These are phyloP conservation scores for Cosmorhoe ocellata DNA, from an alignment of 2,888 invertebrate species.

Conservation along the genomic window DNA sequence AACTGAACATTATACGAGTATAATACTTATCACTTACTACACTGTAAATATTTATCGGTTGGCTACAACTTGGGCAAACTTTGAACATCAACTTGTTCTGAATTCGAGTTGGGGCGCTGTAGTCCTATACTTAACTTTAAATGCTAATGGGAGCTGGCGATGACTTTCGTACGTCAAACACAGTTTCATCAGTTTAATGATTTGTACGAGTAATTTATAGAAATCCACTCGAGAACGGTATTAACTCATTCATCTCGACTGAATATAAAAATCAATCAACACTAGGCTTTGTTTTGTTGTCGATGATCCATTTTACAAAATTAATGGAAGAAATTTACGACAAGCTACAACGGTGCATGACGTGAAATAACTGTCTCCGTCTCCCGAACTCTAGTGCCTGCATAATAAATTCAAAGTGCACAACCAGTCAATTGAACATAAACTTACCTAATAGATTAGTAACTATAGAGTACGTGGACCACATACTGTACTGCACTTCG, in stretches of 20 bases:
- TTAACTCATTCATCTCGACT: too few species aligned
- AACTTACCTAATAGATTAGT: conserved; percentile 72
- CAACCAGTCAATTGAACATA: conserved; percentile 5
- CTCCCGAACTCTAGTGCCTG: neutral
- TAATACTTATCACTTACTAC: too few species aligned
- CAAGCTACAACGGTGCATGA: neutral
- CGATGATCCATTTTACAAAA: too few species aligned
- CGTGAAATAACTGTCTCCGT: neutral
- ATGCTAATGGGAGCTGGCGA: neutral
- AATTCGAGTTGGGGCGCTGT: conserved; percentile 9
- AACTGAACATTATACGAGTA: too few species aligned
- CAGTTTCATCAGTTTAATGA: too few species aligned
- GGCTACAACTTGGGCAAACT: conserved; percentile 11
- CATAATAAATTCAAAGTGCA: conserved; percentile 14
- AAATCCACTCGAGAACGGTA: too few species aligned
- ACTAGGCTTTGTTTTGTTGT: too few species aligned
- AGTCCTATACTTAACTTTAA: conserved; percentile 5
- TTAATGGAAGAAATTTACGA: too few species aligned
- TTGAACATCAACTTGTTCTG: conserved; percentile 14
- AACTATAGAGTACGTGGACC: conserved; percentile 70
- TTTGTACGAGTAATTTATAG: too few species aligned
- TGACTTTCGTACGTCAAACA: conserved; percentile 2
- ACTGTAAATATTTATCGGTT: conserved; percentile 19
- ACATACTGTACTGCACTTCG: conserved; percentile 72
- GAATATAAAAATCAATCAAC: too few species aligned